These are phyloP conservation scores for Vicugna pacos DNA, from an alignment of 2,113 vertebrate species.

Conservation along the genomic window DNA sequence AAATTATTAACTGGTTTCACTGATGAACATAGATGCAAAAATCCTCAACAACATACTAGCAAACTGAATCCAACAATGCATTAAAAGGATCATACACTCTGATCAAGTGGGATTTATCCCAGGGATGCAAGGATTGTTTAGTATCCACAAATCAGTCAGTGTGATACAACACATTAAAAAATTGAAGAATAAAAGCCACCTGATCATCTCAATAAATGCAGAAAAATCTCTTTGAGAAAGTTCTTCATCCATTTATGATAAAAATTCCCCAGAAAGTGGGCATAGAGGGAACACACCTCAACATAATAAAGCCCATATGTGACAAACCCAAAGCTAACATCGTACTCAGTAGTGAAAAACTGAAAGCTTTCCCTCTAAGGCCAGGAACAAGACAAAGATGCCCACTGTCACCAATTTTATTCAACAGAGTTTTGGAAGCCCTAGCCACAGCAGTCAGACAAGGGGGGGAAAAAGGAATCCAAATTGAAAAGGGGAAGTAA, in stretches of 20 bases:
- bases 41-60: no score
- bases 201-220: background rate
- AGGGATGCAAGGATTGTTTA: no score
- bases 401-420: background rate
- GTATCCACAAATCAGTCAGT: background rate
- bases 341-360: no score
- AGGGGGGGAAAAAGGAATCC: background rate
- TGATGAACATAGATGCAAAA: no score
- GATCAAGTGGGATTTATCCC: no score
- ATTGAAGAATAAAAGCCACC: background rate
- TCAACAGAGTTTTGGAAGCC: background rate
- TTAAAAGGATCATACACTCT: no score
- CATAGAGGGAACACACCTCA: background rate
- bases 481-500: background rate
- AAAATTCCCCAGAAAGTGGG: background rate
- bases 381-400: background rate
- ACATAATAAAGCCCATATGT: background rate
- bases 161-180: background rate
- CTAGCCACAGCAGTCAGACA: background rate
- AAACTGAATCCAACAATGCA: no score
- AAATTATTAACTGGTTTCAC: no score
- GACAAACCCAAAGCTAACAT: background rate
- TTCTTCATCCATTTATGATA: background rate
- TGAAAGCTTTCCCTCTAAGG: no score
- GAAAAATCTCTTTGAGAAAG: background rate